Conservation (phyloP, 2,113 vertebrate species). For the Psephotus haematonotus region DNA sequence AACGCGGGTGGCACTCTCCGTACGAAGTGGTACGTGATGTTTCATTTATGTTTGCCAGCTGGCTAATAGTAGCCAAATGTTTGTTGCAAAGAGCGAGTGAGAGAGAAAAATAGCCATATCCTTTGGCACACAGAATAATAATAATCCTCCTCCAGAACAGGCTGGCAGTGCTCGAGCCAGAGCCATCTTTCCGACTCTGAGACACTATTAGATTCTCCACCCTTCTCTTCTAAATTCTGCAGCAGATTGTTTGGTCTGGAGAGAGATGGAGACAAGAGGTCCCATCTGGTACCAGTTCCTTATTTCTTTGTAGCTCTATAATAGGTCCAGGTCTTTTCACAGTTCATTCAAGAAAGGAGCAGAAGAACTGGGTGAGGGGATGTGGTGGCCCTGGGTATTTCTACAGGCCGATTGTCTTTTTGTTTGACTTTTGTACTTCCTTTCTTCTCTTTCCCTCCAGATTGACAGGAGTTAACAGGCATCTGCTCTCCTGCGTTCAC, state of each 20-base stretch:
- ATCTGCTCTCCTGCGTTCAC: constrained; percentile 54
- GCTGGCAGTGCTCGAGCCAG: constrained; percentile 74
- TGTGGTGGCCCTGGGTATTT: background rate
- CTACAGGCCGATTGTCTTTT: background rate
- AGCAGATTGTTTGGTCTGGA: constrained; percentile 85
- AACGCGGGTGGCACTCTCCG: background rate
- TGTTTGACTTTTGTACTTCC: background rate
- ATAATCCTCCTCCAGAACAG: constrained; percentile 75
- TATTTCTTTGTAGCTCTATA: constrained; percentile 76
- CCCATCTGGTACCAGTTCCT: constrained; percentile 80
- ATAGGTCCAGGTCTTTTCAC: constrained; percentile 73
- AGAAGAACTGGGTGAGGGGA: constrained; percentile 2
- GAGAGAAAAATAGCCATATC: constrained; percentile 62
- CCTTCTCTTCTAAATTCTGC: constrained; percentile 79
- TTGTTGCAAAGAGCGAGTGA: constrained; percentile 62
- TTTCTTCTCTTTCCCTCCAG: background rate
- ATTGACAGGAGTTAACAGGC: constrained; percentile 48
- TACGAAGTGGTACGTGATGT: constrained; percentile 34
- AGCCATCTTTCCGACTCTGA: constrained; percentile 79
- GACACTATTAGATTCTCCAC: constrained; percentile 75
- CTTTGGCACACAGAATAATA: constrained; percentile 69
- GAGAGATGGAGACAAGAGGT: constrained; percentile 81
- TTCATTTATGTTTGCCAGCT: constrained; percentile 69
- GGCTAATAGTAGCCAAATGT: constrained; percentile 73
- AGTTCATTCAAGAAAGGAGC: constrained; percentile 49